Evolutionary conservation across 2,888 invertebrate species (phyloP).

Genomic region (Stenichneumon culpator): DNA sequence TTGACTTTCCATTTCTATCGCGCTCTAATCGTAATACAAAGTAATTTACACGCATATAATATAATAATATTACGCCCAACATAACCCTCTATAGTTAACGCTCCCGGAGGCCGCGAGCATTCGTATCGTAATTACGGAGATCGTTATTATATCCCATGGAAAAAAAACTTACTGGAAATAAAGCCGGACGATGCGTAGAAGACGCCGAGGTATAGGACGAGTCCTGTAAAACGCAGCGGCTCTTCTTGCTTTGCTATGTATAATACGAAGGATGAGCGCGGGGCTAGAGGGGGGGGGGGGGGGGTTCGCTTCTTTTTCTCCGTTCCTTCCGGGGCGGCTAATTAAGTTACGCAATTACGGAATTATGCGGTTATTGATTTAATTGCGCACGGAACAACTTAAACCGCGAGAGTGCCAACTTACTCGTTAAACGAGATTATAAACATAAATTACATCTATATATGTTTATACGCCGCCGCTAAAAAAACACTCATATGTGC

Average conservation of each 20-base stretch:
- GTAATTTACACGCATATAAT: neutral
- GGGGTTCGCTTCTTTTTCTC: conserved; percentile 6
- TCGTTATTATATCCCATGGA: conserved; percentile 72
- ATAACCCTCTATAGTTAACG: conserved; percentile 67
- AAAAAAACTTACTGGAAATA: conserved; percentile 65
- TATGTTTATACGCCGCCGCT: conserved; percentile 6
- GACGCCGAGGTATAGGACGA: neutral
- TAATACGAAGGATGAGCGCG: neutral
- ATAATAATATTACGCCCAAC: conserved; percentile 70
- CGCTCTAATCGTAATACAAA: conserved; percentile 51
- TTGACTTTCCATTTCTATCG: conserved; percentile 81
- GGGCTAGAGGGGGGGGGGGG: neutral
- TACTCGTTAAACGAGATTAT: conserved; percentile 58
- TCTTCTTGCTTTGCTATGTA: conserved; percentile 29
- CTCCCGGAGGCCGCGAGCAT: conserved; percentile 51
- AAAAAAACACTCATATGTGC: neutral
- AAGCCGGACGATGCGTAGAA: conserved; percentile 30
- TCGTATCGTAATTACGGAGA: conserved; percentile 74
- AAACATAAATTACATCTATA: conserved; percentile 19
- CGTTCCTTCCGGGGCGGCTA: conserved; percentile 63
- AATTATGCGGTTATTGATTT: conserved; percentile 70
- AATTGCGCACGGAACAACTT: conserved; percentile 64
- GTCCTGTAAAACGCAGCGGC: conserved; percentile 30
- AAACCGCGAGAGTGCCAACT: conserved; percentile 32
- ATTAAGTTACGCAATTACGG: conserved; percentile 72